Evolutionary conservation across 2,888 invertebrate species (phyloP).

Genomic region (Volucella bombylans): DNA sequence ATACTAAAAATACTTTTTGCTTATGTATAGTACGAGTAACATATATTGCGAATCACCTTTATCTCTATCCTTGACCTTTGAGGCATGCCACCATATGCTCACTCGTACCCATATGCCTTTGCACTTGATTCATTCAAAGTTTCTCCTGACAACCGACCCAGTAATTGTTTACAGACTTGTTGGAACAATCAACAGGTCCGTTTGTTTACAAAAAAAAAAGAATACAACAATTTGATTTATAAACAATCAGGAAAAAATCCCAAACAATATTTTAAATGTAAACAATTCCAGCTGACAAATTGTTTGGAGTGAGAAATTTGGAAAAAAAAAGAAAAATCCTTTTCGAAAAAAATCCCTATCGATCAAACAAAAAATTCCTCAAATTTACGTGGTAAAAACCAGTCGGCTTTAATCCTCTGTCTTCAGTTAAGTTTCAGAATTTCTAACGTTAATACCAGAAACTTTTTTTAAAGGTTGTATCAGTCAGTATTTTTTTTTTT

Average conservation of each 20-base stretch:
- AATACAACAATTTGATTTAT: background rate
- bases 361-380: constrained; percentile 69
- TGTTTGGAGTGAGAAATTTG: constrained; percentile 9
- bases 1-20: constrained; percentile 26
- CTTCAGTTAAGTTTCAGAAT: constrained; percentile 58
- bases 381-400: constrained; percentile 54
- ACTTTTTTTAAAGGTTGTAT: constrained; percentile 6
- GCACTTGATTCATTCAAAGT: constrained; percentile 43
- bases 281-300: constrained; percentile 56
- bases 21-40: no score
- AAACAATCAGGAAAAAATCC: constrained; percentile 1
- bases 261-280: constrained; percentile 26
- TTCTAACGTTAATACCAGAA: constrained; percentile 32
- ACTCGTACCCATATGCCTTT: background rate
- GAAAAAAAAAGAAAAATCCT: constrained; percentile 9
- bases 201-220: constrained; percentile 16
- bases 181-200: constrained; percentile 50
- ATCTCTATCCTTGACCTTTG: constrained; percentile 55
- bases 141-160: constrained; percentile 38
- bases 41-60: background rate
- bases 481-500: constrained; percentile 23
- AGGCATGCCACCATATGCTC: background rate
- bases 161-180: constrained; percentile 50
- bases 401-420: constrained; percentile 15
- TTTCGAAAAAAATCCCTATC: constrained; percentile 48